phyloP scores from a whole-genome alignment of 1,140 invertebrate genomes.

The Acromyrmex heyeri region DNA sequence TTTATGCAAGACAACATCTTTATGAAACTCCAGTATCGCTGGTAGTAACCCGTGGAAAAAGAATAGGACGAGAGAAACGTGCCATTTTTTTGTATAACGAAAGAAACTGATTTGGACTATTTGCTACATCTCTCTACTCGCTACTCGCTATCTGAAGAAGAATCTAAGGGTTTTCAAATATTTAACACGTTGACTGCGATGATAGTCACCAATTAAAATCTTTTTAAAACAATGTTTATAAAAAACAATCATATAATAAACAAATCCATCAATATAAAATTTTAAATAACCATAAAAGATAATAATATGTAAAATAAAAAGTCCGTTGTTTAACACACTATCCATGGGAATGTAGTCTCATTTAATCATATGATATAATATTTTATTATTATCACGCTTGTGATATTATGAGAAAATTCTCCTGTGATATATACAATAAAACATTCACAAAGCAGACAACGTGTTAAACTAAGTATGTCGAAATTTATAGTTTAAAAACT shows the following conservation, averaged over 20 bases:
- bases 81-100: slow-evolving; percentile 14
- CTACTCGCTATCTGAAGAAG: background rate
- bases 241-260: background rate
- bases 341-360: background rate
- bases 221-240: background rate
- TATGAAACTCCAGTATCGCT: slow-evolving; percentile 4
- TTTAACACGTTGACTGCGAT: background rate
- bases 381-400: background rate
- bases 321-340: background rate
- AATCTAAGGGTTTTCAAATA: background rate
- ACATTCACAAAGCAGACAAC: background rate
- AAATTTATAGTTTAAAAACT: background rate
- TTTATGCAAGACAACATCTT: slow-evolving; percentile 32
- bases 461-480: background rate
- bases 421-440: background rate
- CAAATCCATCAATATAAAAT: background rate
- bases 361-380: background rate
- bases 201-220: background rate
- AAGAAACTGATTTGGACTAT: background rate
- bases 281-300: background rate
- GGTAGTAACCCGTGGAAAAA: slow-evolving; percentile 33
- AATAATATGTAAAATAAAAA: background rate
- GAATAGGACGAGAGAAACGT: slow-evolving; percentile 8
- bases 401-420: background rate
- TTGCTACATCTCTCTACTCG: background rate